Conservation (phyloP, 2,888 invertebrate genomes). For the Archips xylosteana region DNA sequence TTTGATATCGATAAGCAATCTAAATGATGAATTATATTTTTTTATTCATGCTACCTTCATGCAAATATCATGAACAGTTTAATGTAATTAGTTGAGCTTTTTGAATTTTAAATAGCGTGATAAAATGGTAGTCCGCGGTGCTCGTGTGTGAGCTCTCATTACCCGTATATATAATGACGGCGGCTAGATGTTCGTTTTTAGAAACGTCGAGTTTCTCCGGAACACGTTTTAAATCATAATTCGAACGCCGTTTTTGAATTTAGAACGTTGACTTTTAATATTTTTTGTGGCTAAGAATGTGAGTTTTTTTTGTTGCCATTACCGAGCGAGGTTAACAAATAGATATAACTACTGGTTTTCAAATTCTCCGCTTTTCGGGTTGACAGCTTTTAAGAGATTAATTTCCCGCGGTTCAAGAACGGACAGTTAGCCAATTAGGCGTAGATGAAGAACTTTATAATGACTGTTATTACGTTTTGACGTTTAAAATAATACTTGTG, state of each 20-base stretch:
- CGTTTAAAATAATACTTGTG: slow-evolving; percentile 47
- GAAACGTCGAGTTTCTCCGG: slow-evolving; percentile 84
- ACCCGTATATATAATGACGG: slow-evolving; percentile 79
- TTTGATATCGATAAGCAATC: slow-evolving; percentile 16
- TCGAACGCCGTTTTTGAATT: slow-evolving; percentile 82
- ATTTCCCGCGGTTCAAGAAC: slow-evolving; percentile 51
- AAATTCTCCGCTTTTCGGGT: slow-evolving; percentile 51
- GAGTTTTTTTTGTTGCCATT: slow-evolving; percentile 44
- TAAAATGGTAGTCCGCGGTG: slow-evolving; percentile 53
- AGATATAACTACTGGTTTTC: slow-evolving; percentile 58
- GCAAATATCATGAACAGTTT: slow-evolving; percentile 9
- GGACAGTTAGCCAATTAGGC: slow-evolving; percentile 59
- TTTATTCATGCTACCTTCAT: neutral
- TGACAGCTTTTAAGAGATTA: slow-evolving; percentile 52
- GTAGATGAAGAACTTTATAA: slow-evolving; percentile 55
- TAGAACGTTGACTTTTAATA: slow-evolving; percentile 80
- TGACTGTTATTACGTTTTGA: slow-evolving; percentile 54
- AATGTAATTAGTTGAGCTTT: slow-evolving; percentile 4
- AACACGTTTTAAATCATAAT: slow-evolving; percentile 86
- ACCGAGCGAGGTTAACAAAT: slow-evolving; percentile 48
- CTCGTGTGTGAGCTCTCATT: slow-evolving; percentile 73
- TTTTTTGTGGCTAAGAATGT: slow-evolving; percentile 54
- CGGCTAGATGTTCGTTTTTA: slow-evolving; percentile 81
- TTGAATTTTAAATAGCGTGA: slow-evolving; percentile 4
- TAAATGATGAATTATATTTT: slow-evolving; percentile 7